Evolutionary conservation across 2,113 vertebrate genomes (phyloP), one percentile per base, ranked within the genome.

Genomic region (Ceyx cyanopectus): DNA sequence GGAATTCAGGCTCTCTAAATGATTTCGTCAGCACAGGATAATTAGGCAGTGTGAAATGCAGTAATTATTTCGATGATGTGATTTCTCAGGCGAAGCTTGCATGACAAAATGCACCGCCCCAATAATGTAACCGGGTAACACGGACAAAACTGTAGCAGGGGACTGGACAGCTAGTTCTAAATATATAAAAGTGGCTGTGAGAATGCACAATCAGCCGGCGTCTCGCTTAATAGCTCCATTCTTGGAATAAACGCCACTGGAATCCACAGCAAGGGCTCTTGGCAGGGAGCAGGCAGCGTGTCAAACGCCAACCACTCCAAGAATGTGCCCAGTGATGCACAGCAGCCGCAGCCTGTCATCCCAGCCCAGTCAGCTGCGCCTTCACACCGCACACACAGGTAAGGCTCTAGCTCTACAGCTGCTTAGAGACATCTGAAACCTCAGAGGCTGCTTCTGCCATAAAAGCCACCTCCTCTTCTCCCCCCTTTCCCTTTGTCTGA

Each of bases 1-100:
- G 74, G 88, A 95, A 93, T 85, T 63, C 81, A 91, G 85, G 53
- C 81, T 40, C 89, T 72, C 53, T 46, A 27, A 72, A 81, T 65
- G 9, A 41, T 77, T 86, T 95, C 68, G 89, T 77, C 70, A 65
- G 85, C 83, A 66, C 51, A 14, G 62, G 56, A 58, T 80, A 86
- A 94, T 89, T 80, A 81, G 29, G 73, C 84, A 91, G 81, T 29
- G 81, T 89, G 92, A 96, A 94, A 90, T 37, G 41, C 56, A 78
- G 76, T 50, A 81, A 95, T 95, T 93, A 90, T 84, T 81, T 21
- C 72, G 79, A 79, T 91, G 48, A 45, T 4, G 60, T 2, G 70
- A 79, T 89, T 92, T 82, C 95, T 84, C 74, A 77, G 68, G 92
- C 80, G 93, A 69, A 82, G 57, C 70, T 48, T 6, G 74, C 58